Conservation (phyloP, 2,797 vertebrate genomes). For the Hydrophis major region DNA sequence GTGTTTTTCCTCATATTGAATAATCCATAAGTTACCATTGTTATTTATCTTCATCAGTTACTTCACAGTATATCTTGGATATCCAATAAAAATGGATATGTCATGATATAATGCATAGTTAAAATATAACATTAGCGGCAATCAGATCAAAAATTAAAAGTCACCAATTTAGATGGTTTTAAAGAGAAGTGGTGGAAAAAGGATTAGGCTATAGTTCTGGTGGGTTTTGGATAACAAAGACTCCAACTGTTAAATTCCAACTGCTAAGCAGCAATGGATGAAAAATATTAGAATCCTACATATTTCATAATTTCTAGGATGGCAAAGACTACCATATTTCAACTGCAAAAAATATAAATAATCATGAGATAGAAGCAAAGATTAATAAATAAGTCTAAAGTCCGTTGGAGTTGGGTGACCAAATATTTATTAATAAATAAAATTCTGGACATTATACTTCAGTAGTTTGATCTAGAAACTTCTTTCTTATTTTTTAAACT, state of each 20-base stretch:
- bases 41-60: conserved; percentile 51
- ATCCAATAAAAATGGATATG: background rate
- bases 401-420: background rate
- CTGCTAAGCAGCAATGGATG: conserved; percentile 9
- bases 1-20: conserved; percentile 48
- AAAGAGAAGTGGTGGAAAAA: background rate
- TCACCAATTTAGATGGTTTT: background rate
- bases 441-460: background rate
- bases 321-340: background rate
- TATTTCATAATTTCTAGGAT: background rate
- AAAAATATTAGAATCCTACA: background rate
- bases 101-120: background rate
- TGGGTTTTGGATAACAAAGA: background rate
- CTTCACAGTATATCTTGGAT: conserved; percentile 44
- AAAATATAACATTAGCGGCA: background rate
- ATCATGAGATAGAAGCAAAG: background rate
- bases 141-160: background rate
- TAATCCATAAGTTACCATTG: conserved; percentile 46
- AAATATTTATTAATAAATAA: background rate
- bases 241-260: conserved; percentile 15
- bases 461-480: background rate
- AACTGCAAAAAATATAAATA: background rate
- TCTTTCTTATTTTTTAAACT: background rate
- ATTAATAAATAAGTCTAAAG: background rate
- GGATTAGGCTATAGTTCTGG: background rate